Percentiles rank a stretch among this genome's conserved stretches.
phyloP scores from a whole-genome alignment of 2,888 invertebrate genomes.

The Stenodera caucasica region DNA sequence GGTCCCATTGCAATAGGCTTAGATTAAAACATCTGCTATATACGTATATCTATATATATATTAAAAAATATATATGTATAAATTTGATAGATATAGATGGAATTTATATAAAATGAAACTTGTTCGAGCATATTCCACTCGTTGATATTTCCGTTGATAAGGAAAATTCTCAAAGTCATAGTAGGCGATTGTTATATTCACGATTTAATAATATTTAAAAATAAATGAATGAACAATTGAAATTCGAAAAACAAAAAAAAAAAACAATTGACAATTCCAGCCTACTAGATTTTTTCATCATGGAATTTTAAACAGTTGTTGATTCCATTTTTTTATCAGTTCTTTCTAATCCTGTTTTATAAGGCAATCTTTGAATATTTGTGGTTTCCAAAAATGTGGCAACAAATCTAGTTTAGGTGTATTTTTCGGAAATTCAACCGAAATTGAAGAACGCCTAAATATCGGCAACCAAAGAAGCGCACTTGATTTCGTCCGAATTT shows the following conservation, averaged over 20 bases:
- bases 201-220: too few species aligned
- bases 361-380: too few species aligned
- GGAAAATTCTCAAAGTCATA: background rate
- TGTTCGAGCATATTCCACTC: too few species aligned
- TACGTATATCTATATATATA: too few species aligned
- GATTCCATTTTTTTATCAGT: too few species aligned
- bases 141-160: background rate
- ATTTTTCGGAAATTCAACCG: background rate
- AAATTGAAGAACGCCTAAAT: slow-evolving; percentile 10
- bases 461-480: slow-evolving; percentile 18
- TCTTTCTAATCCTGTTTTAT: too few species aligned
- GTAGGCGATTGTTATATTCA: background rate
- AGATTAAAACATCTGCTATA: background rate
- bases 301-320: too few species aligned
- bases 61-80: too few species aligned
- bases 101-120: too few species aligned
- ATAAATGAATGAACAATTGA: background rate
- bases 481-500: slow-evolving; percentile 14
- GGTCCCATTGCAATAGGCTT: slow-evolving; percentile 21
- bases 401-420: too few species aligned
- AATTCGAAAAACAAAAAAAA: background rate
- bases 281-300: background rate
- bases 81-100: too few species aligned
- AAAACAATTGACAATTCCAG: background rate
- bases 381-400: too few species aligned